phyloP scores from a whole-genome alignment of 2,113 vertebrate species.

The Seriola dumerili region DNA sequence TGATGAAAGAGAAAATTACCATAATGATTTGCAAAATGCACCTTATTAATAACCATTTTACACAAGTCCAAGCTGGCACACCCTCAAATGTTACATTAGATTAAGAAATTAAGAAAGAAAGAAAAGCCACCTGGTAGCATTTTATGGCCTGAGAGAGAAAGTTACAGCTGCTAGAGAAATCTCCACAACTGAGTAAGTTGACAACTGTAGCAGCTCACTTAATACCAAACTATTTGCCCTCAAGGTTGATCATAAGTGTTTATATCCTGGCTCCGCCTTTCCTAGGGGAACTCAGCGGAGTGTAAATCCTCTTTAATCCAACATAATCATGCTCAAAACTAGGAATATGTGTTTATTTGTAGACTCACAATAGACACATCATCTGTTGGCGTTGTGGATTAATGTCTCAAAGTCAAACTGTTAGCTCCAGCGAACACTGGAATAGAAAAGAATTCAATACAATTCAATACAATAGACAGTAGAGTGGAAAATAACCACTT shows the following conservation, averaged over 20 bases:
- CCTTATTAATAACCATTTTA: conserved; percentile 12
- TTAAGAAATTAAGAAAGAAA: background rate
- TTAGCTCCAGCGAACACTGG: background rate
- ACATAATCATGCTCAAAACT: conserved; percentile 11
- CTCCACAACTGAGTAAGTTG: background rate
- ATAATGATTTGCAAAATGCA: conserved; percentile 49
- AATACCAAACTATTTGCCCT: conserved; percentile 66
- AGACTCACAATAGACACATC: background rate
- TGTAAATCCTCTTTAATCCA: conserved; percentile 26
- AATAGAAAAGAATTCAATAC: background rate
- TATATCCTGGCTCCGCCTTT: conserved; percentile 19
- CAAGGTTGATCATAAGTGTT: conserved; percentile 33
- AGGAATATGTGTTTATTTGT: background rate
- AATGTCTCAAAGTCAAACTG: conserved; percentile 11
- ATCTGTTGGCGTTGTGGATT: conserved; percentile 7
- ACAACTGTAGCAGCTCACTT: conserved; percentile 44
- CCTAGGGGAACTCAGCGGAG: background rate
- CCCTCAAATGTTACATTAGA: background rate
- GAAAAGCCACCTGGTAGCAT: background rate
- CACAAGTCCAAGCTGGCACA: conserved; percentile 50
- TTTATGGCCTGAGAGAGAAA: conserved; percentile 24
- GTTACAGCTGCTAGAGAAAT: conserved; percentile 37
- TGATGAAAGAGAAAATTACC: conserved; percentile 38
- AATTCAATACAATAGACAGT: background rate
- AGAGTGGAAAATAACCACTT: conserved; percentile 20